Evolutionary conservation across 2,888 invertebrate genomes (phyloP), one percentile per base, ranked within the genome.

Genomic region (Nezara viridula): DNA sequence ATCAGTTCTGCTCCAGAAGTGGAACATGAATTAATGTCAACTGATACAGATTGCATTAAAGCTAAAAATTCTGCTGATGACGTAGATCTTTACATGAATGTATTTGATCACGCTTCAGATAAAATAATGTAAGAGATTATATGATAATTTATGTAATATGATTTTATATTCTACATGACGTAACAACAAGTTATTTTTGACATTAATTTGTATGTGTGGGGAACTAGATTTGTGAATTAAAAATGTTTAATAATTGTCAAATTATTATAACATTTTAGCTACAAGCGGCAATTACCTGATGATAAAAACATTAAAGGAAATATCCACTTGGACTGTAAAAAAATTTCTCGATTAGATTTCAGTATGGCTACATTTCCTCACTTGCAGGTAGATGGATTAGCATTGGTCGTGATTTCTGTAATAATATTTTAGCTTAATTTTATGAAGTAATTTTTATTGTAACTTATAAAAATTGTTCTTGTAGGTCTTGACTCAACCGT

Each of bases 351-450:
- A 21, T 92, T 95, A 73, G 94, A 94, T 89, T 95, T 94, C 92
- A 95, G 95, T 91, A 94, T 95, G 93, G 94, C 94, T 91, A 94
- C 95, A 4, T 95, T 95, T 92, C 95, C 95, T 92, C 95, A 95
- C 93, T 93, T 96, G 32, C 93, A 93, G 92, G 95, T 94, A 92
- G 66, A 66, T 44, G 37, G 40, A 52, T 60, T 86, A 86, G 60
- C 44, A 55, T 60, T 55, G 86, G 49, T 49, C 50, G 32, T 50
- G 32, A 73, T 73, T 19, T 73, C 37, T 73, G 0, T 37, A 73
- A 37, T 73, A 37, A 32, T 73, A 37, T 47, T 44, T 44, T 47
- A 24, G 14, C 21, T 66, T 89, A 85, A 21, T 89, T 50, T 49
- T 86, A 40, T 21, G 55, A n/a, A 27, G 88, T 47, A 27, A 44